These are phyloP conservation scores for Axis porcinus DNA, from an alignment of 2,113 vertebrate species.

Conservation along the genomic window DNA sequence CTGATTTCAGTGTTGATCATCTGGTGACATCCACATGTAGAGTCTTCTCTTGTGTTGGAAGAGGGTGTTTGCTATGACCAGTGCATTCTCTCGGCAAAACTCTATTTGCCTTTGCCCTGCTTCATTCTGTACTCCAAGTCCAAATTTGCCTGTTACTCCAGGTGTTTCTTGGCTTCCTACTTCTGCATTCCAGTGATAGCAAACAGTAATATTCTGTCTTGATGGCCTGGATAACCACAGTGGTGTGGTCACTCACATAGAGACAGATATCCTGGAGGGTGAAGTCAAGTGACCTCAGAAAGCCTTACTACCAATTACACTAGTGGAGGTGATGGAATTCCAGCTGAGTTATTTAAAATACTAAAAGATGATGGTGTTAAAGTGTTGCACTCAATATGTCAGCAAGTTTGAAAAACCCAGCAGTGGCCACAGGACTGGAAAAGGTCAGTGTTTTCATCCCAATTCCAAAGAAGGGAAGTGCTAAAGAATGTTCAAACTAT, in stretches of 20 bases:
- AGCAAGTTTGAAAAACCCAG: not conserved
- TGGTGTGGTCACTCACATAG: not conserved
- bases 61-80: not conserved
- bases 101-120: not conserved
- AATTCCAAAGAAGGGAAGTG: not conserved
- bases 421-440: not conserved
- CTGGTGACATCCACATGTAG: not conserved
- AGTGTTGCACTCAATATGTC: not conserved
- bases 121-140: not conserved
- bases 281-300: not conserved
- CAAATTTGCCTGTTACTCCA: not conserved
- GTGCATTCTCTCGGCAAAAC: not conserved
- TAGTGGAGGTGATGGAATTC: not conserved
- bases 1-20: not conserved
- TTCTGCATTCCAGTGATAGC: not conserved
- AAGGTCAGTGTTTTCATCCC: not conserved
- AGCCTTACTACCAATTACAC: not conserved
- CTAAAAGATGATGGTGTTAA: not conserved
- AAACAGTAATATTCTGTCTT: not conserved
- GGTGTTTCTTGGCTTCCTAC: not conserved
- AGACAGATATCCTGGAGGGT: not conserved
- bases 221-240: not conserved
- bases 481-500: not conserved
- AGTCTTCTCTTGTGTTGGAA: not conserved
- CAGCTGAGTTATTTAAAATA: not conserved